phyloP scores from a whole-genome alignment of 2,888 invertebrate genomes.

The Ptilodon capucinus region DNA sequence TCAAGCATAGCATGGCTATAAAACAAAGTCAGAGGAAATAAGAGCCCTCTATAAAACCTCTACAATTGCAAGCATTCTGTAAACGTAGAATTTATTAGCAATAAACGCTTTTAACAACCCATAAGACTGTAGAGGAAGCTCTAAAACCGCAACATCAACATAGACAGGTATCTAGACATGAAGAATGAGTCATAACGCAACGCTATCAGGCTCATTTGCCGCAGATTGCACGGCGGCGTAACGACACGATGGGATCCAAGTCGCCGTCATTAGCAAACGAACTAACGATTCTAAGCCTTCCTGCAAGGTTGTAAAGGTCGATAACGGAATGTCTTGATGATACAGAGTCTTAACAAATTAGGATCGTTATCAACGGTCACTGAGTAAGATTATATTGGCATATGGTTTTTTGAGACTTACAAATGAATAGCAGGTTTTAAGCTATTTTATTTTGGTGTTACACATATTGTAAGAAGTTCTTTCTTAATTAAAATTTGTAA shows the following conservation, averaged over 20 bases:
- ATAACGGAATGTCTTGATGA: constrained; percentile 8
- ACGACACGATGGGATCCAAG: constrained; percentile 36
- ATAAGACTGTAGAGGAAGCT: not conserved
- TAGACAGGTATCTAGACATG: constrained; percentile 15
- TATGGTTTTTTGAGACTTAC: constrained; percentile 19
- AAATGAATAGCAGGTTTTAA: not conserved
- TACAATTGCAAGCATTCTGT: not conserved
- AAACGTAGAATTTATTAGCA: not conserved
- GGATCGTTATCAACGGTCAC: constrained; percentile 25
- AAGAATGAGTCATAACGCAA: constrained; percentile 30
- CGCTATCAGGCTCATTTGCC: constrained; percentile 25
- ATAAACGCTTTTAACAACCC: not conserved
- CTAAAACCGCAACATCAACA: not conserved
- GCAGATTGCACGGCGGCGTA: constrained; percentile 29
- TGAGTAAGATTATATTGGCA: constrained; percentile 25
- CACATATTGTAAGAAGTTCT: not conserved
- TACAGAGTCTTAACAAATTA: constrained; percentile 21
- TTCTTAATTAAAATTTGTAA: not conserved
- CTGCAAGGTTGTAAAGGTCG: constrained; percentile 13
- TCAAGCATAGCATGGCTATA: not conserved
- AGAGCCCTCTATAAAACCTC: not conserved
- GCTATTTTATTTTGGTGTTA: not conserved
- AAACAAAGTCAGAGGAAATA: not conserved
- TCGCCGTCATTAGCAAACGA: constrained; percentile 29
- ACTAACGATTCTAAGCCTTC: constrained; percentile 21